phyloP scores from a whole-genome alignment of 2,797 vertebrate genomes.

The Gastrophryne carolinensis region DNA sequence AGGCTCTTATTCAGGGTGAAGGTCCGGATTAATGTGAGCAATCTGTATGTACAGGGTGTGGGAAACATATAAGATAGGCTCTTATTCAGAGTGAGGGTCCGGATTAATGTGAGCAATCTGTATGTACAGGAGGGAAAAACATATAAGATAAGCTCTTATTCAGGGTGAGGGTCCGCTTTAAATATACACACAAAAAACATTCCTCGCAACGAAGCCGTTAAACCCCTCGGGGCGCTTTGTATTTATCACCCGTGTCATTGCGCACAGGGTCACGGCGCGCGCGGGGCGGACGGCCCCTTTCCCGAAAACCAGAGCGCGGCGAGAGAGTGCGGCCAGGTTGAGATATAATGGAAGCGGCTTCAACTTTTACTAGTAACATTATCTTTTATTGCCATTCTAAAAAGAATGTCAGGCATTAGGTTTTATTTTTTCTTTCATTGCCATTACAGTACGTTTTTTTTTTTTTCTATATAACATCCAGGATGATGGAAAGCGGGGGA shows the following conservation, averaged over 20 bases:
- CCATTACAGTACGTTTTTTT: conserved; percentile 59
- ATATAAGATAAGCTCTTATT: no score
- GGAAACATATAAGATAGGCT: no score
- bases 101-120: no score
- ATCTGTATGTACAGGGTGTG: no score
- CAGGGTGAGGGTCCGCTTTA: no score
- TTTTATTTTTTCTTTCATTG: conserved; percentile 54
- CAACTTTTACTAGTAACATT: conserved; percentile 74
- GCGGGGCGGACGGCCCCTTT: conserved; percentile 34
- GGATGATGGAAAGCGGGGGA: conserved; percentile 21
- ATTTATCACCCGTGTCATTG: conserved; percentile 42
- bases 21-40: no score
- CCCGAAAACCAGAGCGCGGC: conserved; percentile 36
- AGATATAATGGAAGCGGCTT: conserved; percentile 63
- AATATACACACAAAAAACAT: neutral
- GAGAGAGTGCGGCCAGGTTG: neutral
- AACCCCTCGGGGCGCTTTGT: neutral
- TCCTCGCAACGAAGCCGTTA: conserved; percentile 30
- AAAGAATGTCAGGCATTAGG: conserved; percentile 73
- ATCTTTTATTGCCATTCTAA: conserved; percentile 77
- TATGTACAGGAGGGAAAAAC: no score
- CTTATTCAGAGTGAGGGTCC: no score
- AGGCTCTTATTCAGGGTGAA: no score
- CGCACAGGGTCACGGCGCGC: conserved; percentile 40
- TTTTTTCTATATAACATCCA: conserved; percentile 35